A percentile compares a stretch with the other conserved stretches of the same genome.
Evolutionary conservation across 2,797 vertebrate genomes (phyloP).

Genomic region (Brachyrhaphis roseni): DNA sequence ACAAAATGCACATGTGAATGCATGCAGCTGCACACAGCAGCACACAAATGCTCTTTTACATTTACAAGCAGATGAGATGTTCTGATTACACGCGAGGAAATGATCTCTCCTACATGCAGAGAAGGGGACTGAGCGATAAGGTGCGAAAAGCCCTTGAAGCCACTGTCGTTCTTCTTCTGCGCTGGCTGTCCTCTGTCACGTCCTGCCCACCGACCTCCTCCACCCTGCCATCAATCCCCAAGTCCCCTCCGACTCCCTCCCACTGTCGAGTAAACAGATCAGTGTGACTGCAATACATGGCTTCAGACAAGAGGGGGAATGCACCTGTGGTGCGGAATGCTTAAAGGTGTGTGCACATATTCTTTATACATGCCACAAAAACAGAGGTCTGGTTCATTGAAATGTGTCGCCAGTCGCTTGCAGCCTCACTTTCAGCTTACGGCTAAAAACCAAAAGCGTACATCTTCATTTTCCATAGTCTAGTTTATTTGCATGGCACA

Average conservation of each 20-base stretch:
- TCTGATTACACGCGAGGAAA: conserved; percentile 44
- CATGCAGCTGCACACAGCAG: neutral
- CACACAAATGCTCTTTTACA: conserved; percentile 12
- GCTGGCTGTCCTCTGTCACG: conserved; percentile 38
- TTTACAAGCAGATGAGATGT: conserved; percentile 37
- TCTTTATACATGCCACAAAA: conserved; percentile 2
- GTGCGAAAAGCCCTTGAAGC: conserved; percentile 52
- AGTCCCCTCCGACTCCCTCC: conserved; percentile 7
- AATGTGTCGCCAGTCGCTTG: conserved; percentile 47
- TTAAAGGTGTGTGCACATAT: neutral
- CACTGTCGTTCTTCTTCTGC: conserved; percentile 24
- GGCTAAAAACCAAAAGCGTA: neutral
- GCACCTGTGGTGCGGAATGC: conserved; percentile 22
- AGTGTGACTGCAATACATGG: conserved; percentile 53
- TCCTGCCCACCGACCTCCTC: conserved; percentile 22
- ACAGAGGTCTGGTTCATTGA: conserved; percentile 26
- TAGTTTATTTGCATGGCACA: neutral
- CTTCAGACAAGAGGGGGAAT: conserved; percentile 24
- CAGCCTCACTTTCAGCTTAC: conserved; percentile 36
- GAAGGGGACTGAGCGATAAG: conserved; percentile 59
- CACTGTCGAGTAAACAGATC: conserved; percentile 51
- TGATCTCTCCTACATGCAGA: conserved; percentile 21
- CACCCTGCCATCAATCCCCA: conserved; percentile 21
- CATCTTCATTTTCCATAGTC: conserved; percentile 23
- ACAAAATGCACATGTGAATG: neutral